These are phyloP conservation scores for Coelopa pilipes DNA, from an alignment of 2,888 invertebrate genomes.

Conservation along the genomic window DNA sequence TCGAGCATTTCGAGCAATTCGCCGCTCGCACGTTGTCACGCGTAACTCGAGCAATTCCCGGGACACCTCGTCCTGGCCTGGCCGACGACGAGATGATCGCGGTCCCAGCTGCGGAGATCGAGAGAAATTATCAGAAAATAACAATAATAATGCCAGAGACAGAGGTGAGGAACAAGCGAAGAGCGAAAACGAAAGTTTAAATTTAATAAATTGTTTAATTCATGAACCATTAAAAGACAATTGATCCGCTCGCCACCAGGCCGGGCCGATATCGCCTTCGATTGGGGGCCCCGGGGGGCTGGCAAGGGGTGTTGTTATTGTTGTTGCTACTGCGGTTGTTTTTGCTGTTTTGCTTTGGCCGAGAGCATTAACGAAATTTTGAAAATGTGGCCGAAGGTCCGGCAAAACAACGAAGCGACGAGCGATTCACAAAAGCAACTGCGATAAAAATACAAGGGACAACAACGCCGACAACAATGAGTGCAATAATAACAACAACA, in stretches of 20 bases:
- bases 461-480: too few species aligned
- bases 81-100: not conserved
- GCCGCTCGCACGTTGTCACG: too few species aligned
- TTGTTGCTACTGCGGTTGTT: not conserved
- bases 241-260: slow-evolving; percentile 27
- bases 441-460: too few species aligned
- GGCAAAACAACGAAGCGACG: not conserved
- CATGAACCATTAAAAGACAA: slow-evolving; percentile 35
- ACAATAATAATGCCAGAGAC: not conserved
- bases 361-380: slow-evolving; percentile 40
- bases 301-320: not conserved
- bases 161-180: too few species aligned
- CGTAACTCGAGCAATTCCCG: too few species aligned
- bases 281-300: too few species aligned
- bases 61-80: too few species aligned
- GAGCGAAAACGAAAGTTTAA: too few species aligned
- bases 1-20: too few species aligned
- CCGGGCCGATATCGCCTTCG: not conserved
- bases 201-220: slow-evolving; percentile 32
- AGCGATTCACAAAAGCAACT: too few species aligned
- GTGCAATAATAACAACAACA: too few species aligned
- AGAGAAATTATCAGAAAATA: slow-evolving; percentile 1
- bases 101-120: slow-evolving; percentile 26
- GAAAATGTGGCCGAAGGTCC: slow-evolving; percentile 41
- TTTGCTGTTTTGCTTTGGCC: not conserved